A percentile compares a stretch with the other conserved stretches of the same genome.
phyloP scores from a whole-genome alignment of 2,888 invertebrate species.

The Cetonia aurata region DNA sequence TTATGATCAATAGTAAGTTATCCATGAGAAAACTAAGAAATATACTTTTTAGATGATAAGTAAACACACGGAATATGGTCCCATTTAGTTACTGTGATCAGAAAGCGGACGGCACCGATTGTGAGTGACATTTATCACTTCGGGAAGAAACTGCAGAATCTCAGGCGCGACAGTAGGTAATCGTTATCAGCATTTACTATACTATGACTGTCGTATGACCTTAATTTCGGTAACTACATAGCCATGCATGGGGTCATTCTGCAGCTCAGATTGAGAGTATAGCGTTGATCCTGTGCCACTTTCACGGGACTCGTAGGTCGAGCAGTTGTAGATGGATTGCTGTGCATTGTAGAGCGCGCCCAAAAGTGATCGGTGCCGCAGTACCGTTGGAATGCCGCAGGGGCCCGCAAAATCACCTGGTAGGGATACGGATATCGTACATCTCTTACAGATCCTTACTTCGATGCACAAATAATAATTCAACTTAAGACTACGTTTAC shows the following conservation, averaged over 20 bases:
- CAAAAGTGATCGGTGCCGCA: conserved; percentile 66
- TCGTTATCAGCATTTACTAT: background rate
- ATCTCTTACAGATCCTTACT: conserved; percentile 28
- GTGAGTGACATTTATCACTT: too few species aligned
- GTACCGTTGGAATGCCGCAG: conserved; percentile 68
- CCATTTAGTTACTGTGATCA: too few species aligned
- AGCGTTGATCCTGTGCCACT: conserved; percentile 40
- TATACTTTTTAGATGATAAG: too few species aligned
- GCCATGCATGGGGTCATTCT: background rate
- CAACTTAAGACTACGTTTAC: background rate
- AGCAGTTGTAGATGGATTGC: conserved; percentile 44
- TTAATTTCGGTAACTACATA: conserved; percentile 24
- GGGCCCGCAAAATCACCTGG: conserved; percentile 56
- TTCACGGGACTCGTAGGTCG: conserved; percentile 33
- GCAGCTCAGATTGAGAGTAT: conserved; percentile 33
- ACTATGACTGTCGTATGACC: too few species aligned
- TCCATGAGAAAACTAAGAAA: too few species aligned
- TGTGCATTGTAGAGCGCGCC: conserved; percentile 46
- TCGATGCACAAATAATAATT: conserved; percentile 15
- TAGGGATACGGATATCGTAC: conserved; percentile 59
- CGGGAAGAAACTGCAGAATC: too few species aligned
- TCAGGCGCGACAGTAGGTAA: too few species aligned
- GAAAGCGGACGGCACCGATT: too few species aligned
- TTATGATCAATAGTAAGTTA: too few species aligned
- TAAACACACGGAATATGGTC: too few species aligned